These are phyloP conservation scores for Tetragnatha versicolor DNA, from an alignment of 1,140 invertebrate species.

Conservation along the genomic window DNA sequence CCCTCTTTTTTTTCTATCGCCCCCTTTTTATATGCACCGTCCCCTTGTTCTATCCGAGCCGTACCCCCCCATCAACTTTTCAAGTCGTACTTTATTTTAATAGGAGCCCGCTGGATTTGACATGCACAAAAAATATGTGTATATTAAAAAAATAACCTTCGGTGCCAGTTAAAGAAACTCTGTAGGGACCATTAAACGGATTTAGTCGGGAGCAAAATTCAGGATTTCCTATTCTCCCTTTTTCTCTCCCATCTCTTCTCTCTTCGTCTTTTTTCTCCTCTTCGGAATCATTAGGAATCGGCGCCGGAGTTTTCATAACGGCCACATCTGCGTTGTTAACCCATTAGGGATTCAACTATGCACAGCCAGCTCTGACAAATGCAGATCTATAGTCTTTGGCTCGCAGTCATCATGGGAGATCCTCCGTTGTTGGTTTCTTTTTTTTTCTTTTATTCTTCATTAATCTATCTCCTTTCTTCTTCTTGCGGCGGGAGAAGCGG, in stretches of 20 bases:
- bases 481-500: neutral
- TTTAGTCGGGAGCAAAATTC: constrained; percentile 56
- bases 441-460: constrained; percentile 28
- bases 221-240: constrained; percentile 48
- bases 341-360: constrained; percentile 52
- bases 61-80: constrained; percentile 21
- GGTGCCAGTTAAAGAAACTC: constrained; percentile 50
- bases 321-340: constrained; percentile 45
- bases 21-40: neutral
- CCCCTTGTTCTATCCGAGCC: constrained; percentile 27
- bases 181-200: constrained; percentile 53
- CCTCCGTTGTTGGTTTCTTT: no score
- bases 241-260: neutral
- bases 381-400: constrained; percentile 50
- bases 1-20: constrained; percentile 12
- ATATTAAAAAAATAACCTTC: constrained; percentile 52
- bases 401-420: constrained; percentile 43
- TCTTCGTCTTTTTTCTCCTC: constrained; percentile 4
- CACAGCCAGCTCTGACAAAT: constrained; percentile 47
- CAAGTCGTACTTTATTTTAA: constrained; percentile 55
- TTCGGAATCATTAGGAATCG: constrained; percentile 50
- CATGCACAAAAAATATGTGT: constrained; percentile 55
- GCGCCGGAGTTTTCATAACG: constrained; percentile 49
- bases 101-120: constrained; percentile 53
- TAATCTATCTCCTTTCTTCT: neutral